Percentiles rank a stretch among this genome's conserved stretches.
Conservation (phyloP, 2,888 invertebrate species). For the Lasioglossum lativentre region DNA sequence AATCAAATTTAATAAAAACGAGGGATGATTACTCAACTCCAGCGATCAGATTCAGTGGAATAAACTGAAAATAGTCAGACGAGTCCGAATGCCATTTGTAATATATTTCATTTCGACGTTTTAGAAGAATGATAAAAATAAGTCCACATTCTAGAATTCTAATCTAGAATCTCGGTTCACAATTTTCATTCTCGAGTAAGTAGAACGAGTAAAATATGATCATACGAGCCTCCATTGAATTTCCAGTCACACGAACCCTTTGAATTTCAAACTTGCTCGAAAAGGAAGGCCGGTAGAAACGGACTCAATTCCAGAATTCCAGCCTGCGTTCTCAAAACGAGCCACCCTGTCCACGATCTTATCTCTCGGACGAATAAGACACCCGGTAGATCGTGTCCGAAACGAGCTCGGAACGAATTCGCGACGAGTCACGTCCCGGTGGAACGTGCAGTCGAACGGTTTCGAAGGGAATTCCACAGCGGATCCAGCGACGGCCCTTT, state of each 20-base stretch:
- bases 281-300: neutral
- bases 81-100: neutral
- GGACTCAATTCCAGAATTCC: neutral
- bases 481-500: neutral
- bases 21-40: neutral
- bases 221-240: neutral
- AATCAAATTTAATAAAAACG: no score
- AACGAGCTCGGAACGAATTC: conserved; percentile 42
- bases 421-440: conserved; percentile 40
- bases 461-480: conserved; percentile 12
- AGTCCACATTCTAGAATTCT: neutral
- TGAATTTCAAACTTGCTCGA: neutral
- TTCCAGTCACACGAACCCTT: neutral
- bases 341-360: neutral
- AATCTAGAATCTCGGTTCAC: neutral
- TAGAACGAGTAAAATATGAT: neutral
- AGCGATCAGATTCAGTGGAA: neutral
- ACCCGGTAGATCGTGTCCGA: conserved; percentile 1
- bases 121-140: no score
- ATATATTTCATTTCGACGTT: neutral
- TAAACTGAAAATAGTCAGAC: neutral
- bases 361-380: neutral
- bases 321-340: neutral
- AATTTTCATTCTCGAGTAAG: neutral
- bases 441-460: conserved; percentile 21